These are phyloP conservation scores for Drosophila persimilis DNA, from an alignment of 1,140 invertebrate species.

Conservation along the genomic window DNA sequence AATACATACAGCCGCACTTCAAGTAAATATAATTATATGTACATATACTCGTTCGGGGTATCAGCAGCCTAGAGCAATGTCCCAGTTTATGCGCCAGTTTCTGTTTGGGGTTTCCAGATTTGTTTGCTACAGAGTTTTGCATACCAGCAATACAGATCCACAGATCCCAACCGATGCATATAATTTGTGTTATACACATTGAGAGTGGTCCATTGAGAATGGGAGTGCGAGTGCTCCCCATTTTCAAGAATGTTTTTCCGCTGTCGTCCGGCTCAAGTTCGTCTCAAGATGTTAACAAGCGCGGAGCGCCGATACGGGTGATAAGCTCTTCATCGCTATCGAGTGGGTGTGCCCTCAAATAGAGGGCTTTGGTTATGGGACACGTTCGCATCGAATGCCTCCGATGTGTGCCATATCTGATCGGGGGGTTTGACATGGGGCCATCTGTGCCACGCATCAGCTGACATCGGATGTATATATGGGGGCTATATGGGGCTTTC, in stretches of 20 bases:
- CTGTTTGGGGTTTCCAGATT: conserved; percentile 3
- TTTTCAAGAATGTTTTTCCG: background rate
- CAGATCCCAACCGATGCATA: too few relatives aligned
- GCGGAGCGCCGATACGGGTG: background rate
- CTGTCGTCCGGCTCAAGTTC: background rate
- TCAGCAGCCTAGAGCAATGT: background rate
- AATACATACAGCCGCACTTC: background rate
- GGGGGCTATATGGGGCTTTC: background rate
- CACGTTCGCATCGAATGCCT: too few relatives aligned
- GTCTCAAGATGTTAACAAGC: too few relatives aligned
- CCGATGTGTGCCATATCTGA: background rate
- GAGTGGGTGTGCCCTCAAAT: conserved; percentile 2
- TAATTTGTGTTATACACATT: conserved; percentile 9
- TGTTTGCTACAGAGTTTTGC: conserved; percentile 12
- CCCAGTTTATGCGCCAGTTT: conserved; percentile 18
- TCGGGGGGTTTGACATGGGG: too few relatives aligned
- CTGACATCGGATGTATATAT: conserved; percentile 2
- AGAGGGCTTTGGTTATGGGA: too few relatives aligned
- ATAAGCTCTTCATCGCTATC: conserved; percentile 6
- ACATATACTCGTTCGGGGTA: conserved; percentile 11
- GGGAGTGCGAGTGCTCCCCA: too few relatives aligned
- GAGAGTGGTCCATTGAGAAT: background rate
- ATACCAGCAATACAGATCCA: background rate
- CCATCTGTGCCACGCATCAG: background rate
- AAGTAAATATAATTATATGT: conserved; percentile 40